Evolutionary conservation across 2,113 vertebrate species (phyloP), one percentile per base, ranked within the genome.

Genomic region (Tachysurus fulvidraco): DNA sequence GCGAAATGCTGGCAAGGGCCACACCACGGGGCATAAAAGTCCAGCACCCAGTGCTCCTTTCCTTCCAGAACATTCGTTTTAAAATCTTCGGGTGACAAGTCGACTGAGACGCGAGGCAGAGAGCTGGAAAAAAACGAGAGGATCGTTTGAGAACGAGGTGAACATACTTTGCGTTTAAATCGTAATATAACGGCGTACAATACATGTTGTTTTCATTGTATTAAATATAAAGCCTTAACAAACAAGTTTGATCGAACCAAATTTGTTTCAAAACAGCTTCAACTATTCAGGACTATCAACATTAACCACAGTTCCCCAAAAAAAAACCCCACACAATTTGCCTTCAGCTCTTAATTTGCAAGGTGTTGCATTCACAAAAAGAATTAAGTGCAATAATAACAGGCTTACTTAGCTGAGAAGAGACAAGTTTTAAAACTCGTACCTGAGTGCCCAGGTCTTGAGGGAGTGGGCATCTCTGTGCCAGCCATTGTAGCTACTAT

Each of bases 11-110:
- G 96, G 90, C 98, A 99, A 81, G 98, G 98, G 83, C 97, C 97
- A 92, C 98, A 99, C 98, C 98, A 99, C 12, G 98, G 98, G 83
- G 98, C 97, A 57, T 98, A 99, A 87, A 99, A 99, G 88, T 99
- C 98, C 92, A 99, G 64, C 55, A 99, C 95, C 98, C 98, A 99
- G 60, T 98, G 97, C 69, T 96, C 96, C 83, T 93, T 95, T 67
- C 97, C 96, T 19, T 94, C 94, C 82, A 98, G 91, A 88, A 99
- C 96, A 87, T 95, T 94, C 85, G 95, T 96, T 89, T 88, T 96
- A 90, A 98, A 99, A 88, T 94, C 95, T 74, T 97, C 96, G 62
- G 98, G 96, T 67, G 95, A 96, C 80, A 99, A 93, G 64, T 98
- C 96, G 91, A 96, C 89, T 0, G 98, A 96, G 0, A 89, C 94